These are phyloP conservation scores for Arctia plantaginis DNA, from an alignment of 2,888 invertebrate species.

Conservation along the genomic window DNA sequence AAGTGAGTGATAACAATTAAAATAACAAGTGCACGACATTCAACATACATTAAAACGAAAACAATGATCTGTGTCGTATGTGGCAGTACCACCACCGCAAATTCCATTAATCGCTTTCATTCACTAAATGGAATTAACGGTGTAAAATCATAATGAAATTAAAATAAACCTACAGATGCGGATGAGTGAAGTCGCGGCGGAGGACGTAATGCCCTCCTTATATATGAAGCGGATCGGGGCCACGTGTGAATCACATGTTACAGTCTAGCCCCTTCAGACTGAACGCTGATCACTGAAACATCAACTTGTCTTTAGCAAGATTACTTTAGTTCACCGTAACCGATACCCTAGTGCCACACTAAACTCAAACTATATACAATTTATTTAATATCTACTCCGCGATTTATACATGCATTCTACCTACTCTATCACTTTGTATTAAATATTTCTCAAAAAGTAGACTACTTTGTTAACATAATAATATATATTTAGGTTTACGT, in stretches of 20 bases:
- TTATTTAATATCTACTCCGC: conserved; percentile 26
- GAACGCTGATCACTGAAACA: conserved; percentile 84
- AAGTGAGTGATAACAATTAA: conserved; percentile 24
- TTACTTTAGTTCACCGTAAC: conserved; percentile 68
- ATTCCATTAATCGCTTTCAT: conserved; percentile 19
- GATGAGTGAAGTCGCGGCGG: conserved; percentile 80
- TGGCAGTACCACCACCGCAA: conserved; percentile 26
- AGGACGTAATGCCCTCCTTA: conserved; percentile 77
- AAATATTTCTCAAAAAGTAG: neutral
- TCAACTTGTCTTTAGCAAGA: conserved; percentile 77
- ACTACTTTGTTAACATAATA: neutral
- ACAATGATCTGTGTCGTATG: conserved; percentile 40
- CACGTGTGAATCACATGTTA: conserved; percentile 69
- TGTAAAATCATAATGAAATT: conserved; percentile 65
- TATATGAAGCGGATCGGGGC: conserved; percentile 71
- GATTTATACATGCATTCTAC: conserved; percentile 58
- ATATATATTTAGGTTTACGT: neutral
- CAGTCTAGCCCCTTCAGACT: conserved; percentile 82
- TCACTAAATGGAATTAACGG: conserved; percentile 49
- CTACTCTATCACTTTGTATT: conserved; percentile 9
- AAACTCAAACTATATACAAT: conserved; percentile 32
- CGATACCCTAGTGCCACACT: conserved; percentile 68
- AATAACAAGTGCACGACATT: conserved; percentile 48
- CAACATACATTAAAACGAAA: conserved; percentile 36
- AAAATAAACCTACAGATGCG: conserved; percentile 82